These are phyloP conservation scores for Taenioides sp. DNA, from an alignment of 2,797 vertebrate species.

Conservation along the genomic window DNA sequence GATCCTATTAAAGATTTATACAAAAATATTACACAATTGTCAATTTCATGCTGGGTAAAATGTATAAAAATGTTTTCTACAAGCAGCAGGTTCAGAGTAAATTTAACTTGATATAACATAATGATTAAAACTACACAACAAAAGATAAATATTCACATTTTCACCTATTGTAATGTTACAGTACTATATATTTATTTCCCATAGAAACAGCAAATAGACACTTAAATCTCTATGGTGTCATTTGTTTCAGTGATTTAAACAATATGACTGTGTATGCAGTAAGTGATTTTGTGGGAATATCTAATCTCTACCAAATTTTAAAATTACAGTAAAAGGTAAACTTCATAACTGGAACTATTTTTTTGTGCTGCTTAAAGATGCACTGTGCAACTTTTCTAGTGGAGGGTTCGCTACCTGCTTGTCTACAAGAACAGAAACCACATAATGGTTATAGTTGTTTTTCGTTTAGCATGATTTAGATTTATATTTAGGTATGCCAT, in stretches of 20 bases:
- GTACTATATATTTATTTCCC: conserved; percentile 8
- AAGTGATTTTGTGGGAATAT: background rate
- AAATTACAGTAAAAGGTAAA: background rate
- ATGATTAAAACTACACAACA: background rate
- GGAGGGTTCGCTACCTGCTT: too few relatives aligned
- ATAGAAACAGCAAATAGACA: conserved; percentile 20
- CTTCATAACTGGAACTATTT: background rate
- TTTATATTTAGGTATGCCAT: background rate
- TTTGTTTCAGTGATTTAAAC: background rate
- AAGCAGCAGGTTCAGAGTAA: background rate
- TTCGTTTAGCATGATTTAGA: background rate
- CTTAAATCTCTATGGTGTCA: background rate
- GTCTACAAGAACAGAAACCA: background rate
- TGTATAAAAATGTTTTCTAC: background rate
- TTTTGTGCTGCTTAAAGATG: background rate
- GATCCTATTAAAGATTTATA: background rate
- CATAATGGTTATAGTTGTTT: background rate
- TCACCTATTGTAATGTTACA: background rate
- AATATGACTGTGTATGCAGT: background rate
- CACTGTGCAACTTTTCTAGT: too few relatives aligned
- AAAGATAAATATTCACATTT: background rate
- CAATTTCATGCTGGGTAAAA: too few relatives aligned
- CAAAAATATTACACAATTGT: too few relatives aligned
- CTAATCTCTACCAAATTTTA: background rate
- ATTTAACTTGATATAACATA: background rate